Evolutionary conservation across 2,888 invertebrate genomes (phyloP), one percentile per base, ranked within the genome.

Genomic region (Nymphalis polychloros): DNA sequence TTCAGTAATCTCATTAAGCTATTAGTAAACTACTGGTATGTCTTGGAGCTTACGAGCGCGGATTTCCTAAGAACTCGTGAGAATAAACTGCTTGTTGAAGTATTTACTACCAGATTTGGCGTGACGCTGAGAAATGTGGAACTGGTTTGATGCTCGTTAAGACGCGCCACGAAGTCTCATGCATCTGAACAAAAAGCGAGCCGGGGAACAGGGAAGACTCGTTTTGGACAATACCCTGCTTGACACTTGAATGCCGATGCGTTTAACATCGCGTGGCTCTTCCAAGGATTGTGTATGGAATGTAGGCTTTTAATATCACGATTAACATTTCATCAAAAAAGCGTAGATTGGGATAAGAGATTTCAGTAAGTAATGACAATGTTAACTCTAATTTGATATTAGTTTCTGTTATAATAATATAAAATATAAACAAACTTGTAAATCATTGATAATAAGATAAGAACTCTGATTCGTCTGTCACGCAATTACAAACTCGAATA

Each of bases 131-230:
- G 84, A 86, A 83, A 87, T 82, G 84, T 86, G 79, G 85, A 88
- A 90, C 91, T 84, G 87, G 91, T 89, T 90, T 86, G 81, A 83
- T 83, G 85, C 84, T 89, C 84, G 90, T 89, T 89, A 89, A 82
- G 85, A 84, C 85, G 86, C 88, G 89, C 86, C 89, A 81, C 80
- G 78, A 83, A 85, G 89, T 90, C 91, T 90, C 89, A 88, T 85
- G 88, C 86, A 84, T 82, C 79, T 77, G 83, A 82, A 89, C 86
- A 91, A 91, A 90, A 90, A 89, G 82, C 81, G 72, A 78, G 79
- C 75, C 78, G 81, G 83, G n/a, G 83, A 84, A 81, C 82, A 81
- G 79, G 83, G 81, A 79, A 76, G 82, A 86, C 88, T 82, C 79
- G 89, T 87, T 89, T 86, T 83, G 86, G 86, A 90, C 89, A 89